phyloP scores from a whole-genome alignment of 2,888 invertebrate species.

The Lithophane socia region DNA sequence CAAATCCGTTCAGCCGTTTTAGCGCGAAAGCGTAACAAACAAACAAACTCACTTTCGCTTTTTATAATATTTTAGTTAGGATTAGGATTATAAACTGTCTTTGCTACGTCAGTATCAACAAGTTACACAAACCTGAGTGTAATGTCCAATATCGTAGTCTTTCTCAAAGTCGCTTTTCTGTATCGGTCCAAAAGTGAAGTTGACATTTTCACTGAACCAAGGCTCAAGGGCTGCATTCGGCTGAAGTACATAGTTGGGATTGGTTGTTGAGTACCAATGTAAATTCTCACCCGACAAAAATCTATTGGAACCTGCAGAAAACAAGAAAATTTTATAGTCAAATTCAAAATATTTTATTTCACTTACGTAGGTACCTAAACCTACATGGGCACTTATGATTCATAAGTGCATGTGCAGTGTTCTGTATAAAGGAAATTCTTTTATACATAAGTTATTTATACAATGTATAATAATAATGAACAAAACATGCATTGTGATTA shows the following conservation, averaged over 20 bases:
- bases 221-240: conserved; percentile 68
- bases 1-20: too few relatives aligned
- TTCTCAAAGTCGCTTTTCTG: conserved; percentile 69
- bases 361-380: too few relatives aligned
- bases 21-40: too few relatives aligned
- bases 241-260: conserved; percentile 67
- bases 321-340: not conserved
- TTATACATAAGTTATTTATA: too few relatives aligned
- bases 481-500: too few relatives aligned
- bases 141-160: conserved; percentile 79
- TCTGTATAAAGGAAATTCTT: too few relatives aligned
- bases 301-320: conserved; percentile 76
- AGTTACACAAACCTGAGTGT: conserved; percentile 79
- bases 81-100: not conserved
- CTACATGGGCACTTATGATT: too few relatives aligned
- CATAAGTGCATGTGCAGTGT: too few relatives aligned
- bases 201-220: conserved; percentile 82
- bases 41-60: too few relatives aligned
- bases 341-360: not conserved
- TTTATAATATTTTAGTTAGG: too few relatives aligned
- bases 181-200: conserved; percentile 75
- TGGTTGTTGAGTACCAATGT: conserved; percentile 75
- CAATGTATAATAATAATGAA: too few relatives aligned
- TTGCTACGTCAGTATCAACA: not conserved
- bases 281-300: conserved; percentile 83